Conservation (phyloP, 2,888 invertebrate species). For the Chaetoderma sp. region DNA sequence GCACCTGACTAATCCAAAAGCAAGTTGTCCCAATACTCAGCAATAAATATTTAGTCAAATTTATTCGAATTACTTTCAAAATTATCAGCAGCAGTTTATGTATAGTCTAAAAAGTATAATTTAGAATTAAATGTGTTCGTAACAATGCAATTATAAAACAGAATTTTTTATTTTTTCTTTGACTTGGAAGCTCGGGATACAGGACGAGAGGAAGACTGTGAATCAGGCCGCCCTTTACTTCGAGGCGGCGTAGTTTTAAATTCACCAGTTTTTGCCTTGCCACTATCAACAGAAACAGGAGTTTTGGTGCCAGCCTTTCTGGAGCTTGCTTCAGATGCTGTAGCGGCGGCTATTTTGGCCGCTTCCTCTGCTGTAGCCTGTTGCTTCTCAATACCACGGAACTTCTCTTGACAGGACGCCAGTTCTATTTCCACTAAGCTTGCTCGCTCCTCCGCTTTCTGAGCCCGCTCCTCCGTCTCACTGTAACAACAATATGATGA, state of each 20-base stretch:
- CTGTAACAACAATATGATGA: conserved; percentile 39
- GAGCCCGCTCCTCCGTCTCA: conserved; percentile 60
- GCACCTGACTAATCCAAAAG: too few relatives aligned
- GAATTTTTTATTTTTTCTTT: too few relatives aligned
- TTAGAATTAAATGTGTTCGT: too few relatives aligned
- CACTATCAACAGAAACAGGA: neutral
- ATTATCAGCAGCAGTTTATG: too few relatives aligned
- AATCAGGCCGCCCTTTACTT: conserved; percentile 41
- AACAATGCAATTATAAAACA: too few relatives aligned
- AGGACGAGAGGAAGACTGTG: too few relatives aligned
- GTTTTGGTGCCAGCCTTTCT: neutral
- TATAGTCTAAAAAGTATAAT: too few relatives aligned
- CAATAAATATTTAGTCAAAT: too few relatives aligned
- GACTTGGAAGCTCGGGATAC: too few relatives aligned
- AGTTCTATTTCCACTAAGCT: conserved; percentile 50
- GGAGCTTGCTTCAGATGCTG: neutral
- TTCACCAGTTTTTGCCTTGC: conserved; percentile 25
- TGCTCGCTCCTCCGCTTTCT: conserved; percentile 55
- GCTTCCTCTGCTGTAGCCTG: conserved; percentile 26
- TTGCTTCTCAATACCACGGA: conserved; percentile 50
- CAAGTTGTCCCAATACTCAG: too few relatives aligned
- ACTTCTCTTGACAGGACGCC: conserved; percentile 46
- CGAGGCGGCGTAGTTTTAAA: conserved; percentile 30
- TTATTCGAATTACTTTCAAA: too few relatives aligned
- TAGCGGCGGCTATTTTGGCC: neutral